Evolutionary conservation across 2,888 invertebrate species (phyloP), one percentile per base, ranked within the genome.

Genomic region (Pollenia griseotomentosa): DNA sequence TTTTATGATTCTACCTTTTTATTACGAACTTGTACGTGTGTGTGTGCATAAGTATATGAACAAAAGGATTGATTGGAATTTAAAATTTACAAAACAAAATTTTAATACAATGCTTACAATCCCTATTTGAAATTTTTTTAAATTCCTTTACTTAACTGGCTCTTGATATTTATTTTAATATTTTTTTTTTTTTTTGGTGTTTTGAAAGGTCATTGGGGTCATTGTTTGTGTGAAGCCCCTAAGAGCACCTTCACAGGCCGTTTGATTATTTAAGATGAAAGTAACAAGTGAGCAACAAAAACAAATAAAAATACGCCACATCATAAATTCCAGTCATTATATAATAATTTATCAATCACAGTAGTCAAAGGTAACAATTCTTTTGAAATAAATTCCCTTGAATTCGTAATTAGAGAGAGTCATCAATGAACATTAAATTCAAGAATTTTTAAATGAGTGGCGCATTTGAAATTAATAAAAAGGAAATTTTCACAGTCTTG

Each of bases 301-400:
- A 19, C 71, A 70, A 73, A 57, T n/a, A 19, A 46, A 71, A 65
- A 46, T 19, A 16, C 46, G 59, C 42, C 46, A 65, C 59, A 65
- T 71, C 77, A 82, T 74, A 19, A 68, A 78, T 73, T 79, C 82
- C 63, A 86, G 86, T 86, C 79, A 86, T 86, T 86, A 75, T 65
- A 70, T 57, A 83, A 75, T 75, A 79, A 83, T 86, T 86, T 83
- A 79, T 83, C 86, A 86, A 79, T 79, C 79, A 70, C 68, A 65
- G 48, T 57, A 59, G 66, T 70, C 61, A 74, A 63, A 55, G n/a
- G 19, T 44, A 66, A 40, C 12, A 73, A 73, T 48, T 44, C 10
- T 3, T n/a, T 61, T 3, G 2, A 44, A 68, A 59, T 53, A 3
- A 65, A 78, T 66, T 66, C 59, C 14, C 46, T 73, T 2, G 55